Percentiles rank a stretch among this genome's conserved stretches.
phyloP scores from a whole-genome alignment of 2,113 vertebrate genomes.

The Erythrocercus mccallii region DNA sequence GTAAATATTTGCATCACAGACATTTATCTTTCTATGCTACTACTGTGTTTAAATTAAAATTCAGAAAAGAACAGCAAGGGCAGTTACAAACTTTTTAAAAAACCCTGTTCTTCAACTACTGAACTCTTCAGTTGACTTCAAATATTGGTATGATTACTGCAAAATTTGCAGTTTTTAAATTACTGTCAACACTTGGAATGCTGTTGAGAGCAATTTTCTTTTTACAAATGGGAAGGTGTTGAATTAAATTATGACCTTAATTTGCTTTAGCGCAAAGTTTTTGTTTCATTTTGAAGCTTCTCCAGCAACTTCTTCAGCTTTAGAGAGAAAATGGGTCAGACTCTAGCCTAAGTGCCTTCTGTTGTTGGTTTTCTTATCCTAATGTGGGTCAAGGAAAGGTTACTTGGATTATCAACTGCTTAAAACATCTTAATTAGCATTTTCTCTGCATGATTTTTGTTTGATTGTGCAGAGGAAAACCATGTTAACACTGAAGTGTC shows the following conservation, averaged over 20 bases:
- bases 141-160: not conserved
- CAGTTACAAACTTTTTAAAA: not conserved
- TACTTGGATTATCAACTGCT: not conserved
- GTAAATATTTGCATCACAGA: not conserved
- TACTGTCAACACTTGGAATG: not conserved
- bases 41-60: not conserved
- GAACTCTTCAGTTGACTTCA: not conserved
- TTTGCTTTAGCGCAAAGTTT: not conserved
- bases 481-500: not conserved
- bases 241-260: not conserved
- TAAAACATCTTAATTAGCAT: slow-evolving; percentile 33
- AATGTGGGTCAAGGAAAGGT: slow-evolving; percentile 32
- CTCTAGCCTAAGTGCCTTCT: slow-evolving; percentile 23
- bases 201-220: not conserved
- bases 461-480: not conserved
- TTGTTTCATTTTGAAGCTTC: not conserved
- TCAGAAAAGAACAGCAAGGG: not conserved
- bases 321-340: slow-evolving; percentile 2
- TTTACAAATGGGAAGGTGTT: not conserved
- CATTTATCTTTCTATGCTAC: not conserved
- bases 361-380: slow-evolving; percentile 40
- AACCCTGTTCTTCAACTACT: not conserved
- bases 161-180: not conserved
- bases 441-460: slow-evolving; percentile 14
- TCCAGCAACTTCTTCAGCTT: not conserved